Conservation (phyloP, 2,113 vertebrate species). For the Myrmecobius fasciatus region DNA sequence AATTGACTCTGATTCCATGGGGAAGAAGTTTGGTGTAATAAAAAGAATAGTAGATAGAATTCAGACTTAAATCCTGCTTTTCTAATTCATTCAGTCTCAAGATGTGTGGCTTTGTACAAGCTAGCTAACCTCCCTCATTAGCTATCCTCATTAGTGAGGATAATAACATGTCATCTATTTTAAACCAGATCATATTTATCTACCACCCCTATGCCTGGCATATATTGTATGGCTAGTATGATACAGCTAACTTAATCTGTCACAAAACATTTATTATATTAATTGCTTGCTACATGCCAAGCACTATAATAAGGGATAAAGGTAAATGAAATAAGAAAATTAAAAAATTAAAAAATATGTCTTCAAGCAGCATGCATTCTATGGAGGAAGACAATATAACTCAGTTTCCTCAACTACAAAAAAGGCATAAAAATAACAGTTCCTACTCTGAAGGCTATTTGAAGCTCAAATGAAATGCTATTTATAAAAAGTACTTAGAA, state of each 20-base stretch:
- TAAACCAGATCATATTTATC: neutral
- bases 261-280: neutral
- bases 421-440: too few species aligned
- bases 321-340: too few species aligned
- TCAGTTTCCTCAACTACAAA: neutral
- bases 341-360: neutral
- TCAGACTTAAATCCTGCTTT: neutral
- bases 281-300: neutral
- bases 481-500: too few species aligned
- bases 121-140: neutral
- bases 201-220: neutral
- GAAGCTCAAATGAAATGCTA: too few species aligned
- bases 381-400: neutral
- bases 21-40: neutral
- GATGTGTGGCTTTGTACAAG: neutral
- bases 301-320: too few species aligned
- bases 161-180: neutral
- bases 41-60: neutral
- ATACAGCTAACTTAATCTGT: neutral
- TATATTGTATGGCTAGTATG: neutral
- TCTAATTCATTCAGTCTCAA: neutral
- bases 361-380: neutral
- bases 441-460: too few species aligned
- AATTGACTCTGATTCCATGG: neutral
- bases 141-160: neutral